A percentile compares a stretch with the other conserved stretches of the same genome.
These are phyloP conservation scores for Pangasius macronema DNA, from an alignment of 2,797 vertebrate species.

Conservation along the genomic window DNA sequence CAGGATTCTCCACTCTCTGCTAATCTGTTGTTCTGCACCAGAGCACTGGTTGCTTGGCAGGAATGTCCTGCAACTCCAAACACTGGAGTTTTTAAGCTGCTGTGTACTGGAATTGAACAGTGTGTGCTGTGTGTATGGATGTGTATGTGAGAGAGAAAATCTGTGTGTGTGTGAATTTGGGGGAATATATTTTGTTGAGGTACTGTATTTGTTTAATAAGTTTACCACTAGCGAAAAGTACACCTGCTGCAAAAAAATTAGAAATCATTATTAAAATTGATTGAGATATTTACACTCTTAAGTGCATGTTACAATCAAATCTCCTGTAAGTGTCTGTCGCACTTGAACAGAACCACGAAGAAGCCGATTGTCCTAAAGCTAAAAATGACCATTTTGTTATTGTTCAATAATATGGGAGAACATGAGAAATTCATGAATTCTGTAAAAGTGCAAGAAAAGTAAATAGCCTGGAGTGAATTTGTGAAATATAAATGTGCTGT, in stretches of 20 bases:
- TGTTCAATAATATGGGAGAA: neutral
- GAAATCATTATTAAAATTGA: neutral
- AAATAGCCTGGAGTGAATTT: constrained; percentile 51
- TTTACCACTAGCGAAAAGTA: constrained; percentile 2
- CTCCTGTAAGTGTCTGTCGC: neutral
- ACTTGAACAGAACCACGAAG: neutral
- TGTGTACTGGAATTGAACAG: constrained; percentile 30
- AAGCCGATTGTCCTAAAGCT: neutral
- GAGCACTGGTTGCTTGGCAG: constrained; percentile 51
- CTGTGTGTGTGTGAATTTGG: neutral
- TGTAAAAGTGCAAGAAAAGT: constrained; percentile 36
- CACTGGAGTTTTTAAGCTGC: constrained; percentile 35
- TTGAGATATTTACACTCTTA: neutral
- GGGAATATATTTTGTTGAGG: neutral
- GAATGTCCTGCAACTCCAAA: constrained; percentile 40
- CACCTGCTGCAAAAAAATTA: neutral
- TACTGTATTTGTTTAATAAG: constrained; percentile 7
- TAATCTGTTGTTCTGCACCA: constrained; percentile 52
- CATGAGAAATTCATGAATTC: constrained; percentile 26
- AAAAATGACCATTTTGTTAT: neutral
- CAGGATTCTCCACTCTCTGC: constrained; percentile 53
- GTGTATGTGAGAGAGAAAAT: neutral
- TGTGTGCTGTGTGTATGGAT: neutral
- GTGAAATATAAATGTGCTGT: constrained; percentile 52
- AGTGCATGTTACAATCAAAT: neutral